Conservation (phyloP, 2,888 invertebrate genomes). For the Julus scanicus region DNA sequence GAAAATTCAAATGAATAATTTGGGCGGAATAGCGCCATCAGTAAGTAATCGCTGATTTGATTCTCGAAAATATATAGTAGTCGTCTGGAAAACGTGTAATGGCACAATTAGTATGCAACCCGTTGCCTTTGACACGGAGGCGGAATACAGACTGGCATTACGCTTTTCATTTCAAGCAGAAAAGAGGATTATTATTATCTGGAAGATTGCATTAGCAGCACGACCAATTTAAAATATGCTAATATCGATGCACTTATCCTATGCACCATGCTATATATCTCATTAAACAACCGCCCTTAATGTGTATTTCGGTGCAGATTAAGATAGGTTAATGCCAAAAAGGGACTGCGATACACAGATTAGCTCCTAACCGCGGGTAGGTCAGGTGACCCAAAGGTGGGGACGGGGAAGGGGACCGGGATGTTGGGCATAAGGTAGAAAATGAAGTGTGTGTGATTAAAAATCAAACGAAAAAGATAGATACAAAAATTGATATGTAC, state of each 20-base stretch:
- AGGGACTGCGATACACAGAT: constrained; percentile 5
- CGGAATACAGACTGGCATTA: not conserved
- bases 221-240: constrained; percentile 37
- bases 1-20: constrained; percentile 15
- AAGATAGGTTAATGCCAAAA: not conserved
- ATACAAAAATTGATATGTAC: constrained; percentile 43
- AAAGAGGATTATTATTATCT: constrained; percentile 43
- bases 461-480: not conserved
- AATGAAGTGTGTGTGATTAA: not conserved
- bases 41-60: not conserved
- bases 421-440: not conserved
- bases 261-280: not conserved
- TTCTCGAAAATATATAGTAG: not conserved
- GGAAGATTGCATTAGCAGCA: constrained; percentile 12
- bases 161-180: constrained; percentile 12
- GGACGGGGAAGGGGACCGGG: not conserved
- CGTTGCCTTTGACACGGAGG: not conserved
- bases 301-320: not conserved
- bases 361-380: not conserved
- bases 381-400: not conserved
- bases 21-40: not conserved
- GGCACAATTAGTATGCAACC: constrained; percentile 28
- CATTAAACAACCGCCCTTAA: not conserved
- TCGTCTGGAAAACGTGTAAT: not conserved
- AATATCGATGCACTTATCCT: not conserved